Percentiles rank a stretch among this genome's conserved stretches.
Conservation (phyloP, 2,113 vertebrate species). For the Coturnix japonica region DNA sequence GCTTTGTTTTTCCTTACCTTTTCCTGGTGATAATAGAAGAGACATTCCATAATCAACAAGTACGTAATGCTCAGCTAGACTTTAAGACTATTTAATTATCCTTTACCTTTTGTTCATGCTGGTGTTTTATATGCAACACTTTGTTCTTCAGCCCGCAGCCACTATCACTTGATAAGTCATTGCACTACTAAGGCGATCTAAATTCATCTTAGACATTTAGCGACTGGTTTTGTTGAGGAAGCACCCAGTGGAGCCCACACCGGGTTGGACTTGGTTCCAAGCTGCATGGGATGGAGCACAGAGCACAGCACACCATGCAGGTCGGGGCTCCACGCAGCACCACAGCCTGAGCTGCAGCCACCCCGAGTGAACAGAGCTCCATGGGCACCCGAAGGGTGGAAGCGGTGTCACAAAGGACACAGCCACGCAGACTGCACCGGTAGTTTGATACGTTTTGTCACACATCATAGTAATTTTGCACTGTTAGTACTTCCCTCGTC, state of each 20-base stretch:
- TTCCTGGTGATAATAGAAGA: slow-evolving; percentile 62
- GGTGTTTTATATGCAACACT: slow-evolving; percentile 65
- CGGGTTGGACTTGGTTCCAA: neutral
- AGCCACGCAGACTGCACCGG: neutral
- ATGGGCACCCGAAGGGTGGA: too few species aligned
- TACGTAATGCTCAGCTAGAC: slow-evolving; percentile 68
- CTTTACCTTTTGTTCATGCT: slow-evolving; percentile 67
- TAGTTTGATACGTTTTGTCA: slow-evolving; percentile 59
- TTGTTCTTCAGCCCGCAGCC: slow-evolving; percentile 68
- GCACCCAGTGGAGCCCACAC: neutral
- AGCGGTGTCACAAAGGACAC: neutral
- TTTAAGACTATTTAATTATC: slow-evolving; percentile 67
- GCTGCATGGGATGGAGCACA: neutral
- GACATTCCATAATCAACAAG: slow-evolving; percentile 72
- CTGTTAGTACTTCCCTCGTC: slow-evolving; percentile 71
- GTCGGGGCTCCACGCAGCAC: too few species aligned
- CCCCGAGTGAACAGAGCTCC: too few species aligned
- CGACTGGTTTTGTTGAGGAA: slow-evolving; percentile 57
- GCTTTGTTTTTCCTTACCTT: slow-evolving; percentile 58
- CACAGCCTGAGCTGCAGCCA: neutral
- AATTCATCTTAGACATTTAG: slow-evolving; percentile 38
- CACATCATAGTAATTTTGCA: slow-evolving; percentile 77
- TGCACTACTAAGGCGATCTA: slow-evolving; percentile 79
- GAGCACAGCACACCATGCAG: too few species aligned
- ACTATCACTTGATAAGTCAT: slow-evolving; percentile 71